phyloP scores from a whole-genome alignment of 2,113 vertebrate species.

The Myotis lucifugus region DNA sequence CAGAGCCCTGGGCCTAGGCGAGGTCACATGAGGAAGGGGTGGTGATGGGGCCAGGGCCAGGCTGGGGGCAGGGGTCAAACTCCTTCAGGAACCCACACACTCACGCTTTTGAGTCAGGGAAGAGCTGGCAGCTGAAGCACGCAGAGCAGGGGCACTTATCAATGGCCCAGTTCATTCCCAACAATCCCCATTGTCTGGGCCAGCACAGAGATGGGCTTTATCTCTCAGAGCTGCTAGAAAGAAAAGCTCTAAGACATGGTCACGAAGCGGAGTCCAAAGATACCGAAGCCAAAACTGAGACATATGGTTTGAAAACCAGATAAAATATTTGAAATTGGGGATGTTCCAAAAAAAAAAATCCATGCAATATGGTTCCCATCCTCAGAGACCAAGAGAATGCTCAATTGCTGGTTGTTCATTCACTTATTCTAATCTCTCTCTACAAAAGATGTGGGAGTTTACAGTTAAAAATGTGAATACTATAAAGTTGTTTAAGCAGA shows the following conservation, averaged over 20 bases:
- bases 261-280: constrained; percentile 4
- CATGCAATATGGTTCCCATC: neutral
- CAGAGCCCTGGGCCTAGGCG: neutral
- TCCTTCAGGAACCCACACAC: constrained; percentile 67
- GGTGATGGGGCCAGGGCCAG: constrained; percentile 13
- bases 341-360: neutral
- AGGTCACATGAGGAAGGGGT: constrained; percentile 10
- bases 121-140: constrained; percentile 58
- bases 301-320: constrained; percentile 45
- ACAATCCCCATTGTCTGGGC: constrained; percentile 69
- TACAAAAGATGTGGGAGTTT: neutral
- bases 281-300: constrained; percentile 54
- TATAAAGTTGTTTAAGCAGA: neutral
- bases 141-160: constrained; percentile 38
- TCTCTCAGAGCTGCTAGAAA: constrained; percentile 23
- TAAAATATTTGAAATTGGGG: constrained; percentile 47
- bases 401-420: neutral
- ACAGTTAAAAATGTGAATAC: constrained; percentile 3
- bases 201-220: constrained; percentile 69
- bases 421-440: constrained; percentile 15
- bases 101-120: constrained; percentile 71
- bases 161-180: constrained; percentile 76
- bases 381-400: neutral
- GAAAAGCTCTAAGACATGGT: constrained; percentile 46
- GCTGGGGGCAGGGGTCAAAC: constrained; percentile 67